A percentile compares a stretch with the other conserved stretches of the same genome.
Conservation (phyloP, 2,888 invertebrate species). For the Pasiphila rectangulata region DNA sequence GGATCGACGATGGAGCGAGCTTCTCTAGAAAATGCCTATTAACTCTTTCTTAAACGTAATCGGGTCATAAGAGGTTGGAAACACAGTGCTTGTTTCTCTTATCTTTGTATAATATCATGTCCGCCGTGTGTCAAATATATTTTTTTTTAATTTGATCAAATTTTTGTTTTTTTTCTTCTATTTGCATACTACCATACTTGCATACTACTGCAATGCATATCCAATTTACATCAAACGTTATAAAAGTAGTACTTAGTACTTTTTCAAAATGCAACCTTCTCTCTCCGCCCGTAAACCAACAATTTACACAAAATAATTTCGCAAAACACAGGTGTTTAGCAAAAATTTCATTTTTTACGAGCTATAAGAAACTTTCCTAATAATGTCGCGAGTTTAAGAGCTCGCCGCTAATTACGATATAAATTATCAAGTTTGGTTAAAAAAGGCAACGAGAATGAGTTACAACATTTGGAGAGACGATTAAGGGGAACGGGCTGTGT, state of each 20-base stretch:
- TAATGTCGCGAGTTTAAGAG: slow-evolving; percentile 70
- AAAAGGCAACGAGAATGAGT: slow-evolving; percentile 64
- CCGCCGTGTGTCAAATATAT: too few species aligned
- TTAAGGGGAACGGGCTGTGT: slow-evolving; percentile 21
- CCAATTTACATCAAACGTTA: too few species aligned
- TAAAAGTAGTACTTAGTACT: not conserved
- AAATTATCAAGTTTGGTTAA: slow-evolving; percentile 76
- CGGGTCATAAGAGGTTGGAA: too few species aligned
- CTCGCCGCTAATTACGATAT: slow-evolving; percentile 76
- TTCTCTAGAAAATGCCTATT: too few species aligned
- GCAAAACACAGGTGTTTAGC: slow-evolving; percentile 53
- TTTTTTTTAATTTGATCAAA: too few species aligned
- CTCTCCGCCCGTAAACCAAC: slow-evolving; percentile 34
- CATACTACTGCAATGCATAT: too few species aligned
- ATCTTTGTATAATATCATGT: too few species aligned
- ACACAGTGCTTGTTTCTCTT: too few species aligned
- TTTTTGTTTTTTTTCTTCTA: too few species aligned
- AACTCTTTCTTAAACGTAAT: too few species aligned
- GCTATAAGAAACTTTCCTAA: slow-evolving; percentile 76
- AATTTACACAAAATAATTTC: slow-evolving; percentile 31
- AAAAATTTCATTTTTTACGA: slow-evolving; percentile 71
- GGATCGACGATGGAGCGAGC: too few species aligned
- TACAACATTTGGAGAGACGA: slow-evolving; percentile 57
- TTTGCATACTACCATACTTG: too few species aligned
- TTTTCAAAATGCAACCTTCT: not conserved